These are phyloP conservation scores for Sardinella longiceps DNA, from an alignment of 2,797 vertebrate species.

Conservation along the genomic window DNA sequence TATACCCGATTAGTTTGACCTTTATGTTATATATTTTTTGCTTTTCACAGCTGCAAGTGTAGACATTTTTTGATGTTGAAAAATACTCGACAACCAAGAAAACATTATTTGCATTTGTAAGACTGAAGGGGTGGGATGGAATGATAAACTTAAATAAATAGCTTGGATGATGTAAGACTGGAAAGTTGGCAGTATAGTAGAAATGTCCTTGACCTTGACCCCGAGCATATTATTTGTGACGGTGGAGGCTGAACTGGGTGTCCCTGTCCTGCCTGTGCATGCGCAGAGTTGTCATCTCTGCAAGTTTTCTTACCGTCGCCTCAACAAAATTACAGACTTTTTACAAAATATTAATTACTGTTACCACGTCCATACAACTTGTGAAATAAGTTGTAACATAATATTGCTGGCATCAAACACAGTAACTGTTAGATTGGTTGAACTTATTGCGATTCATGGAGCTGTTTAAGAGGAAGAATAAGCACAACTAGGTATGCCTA, in stretches of 20 bases:
- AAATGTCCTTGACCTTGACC: constrained; percentile 12
- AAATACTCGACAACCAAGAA: not conserved
- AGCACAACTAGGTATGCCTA: not conserved
- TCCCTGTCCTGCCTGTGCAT: too few species aligned
- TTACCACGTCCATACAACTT: not conserved
- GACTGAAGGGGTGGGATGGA: too few species aligned
- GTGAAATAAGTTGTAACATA: not conserved
- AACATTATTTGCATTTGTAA: not conserved
- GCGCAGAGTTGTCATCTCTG: not conserved
- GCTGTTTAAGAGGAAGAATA: constrained; percentile 16
- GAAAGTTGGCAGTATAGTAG: not conserved
- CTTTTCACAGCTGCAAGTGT: not conserved
- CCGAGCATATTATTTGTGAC: not conserved
- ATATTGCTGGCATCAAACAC: not conserved
- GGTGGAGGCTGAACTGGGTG: not conserved
- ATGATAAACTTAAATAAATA: not conserved
- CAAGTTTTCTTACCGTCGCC: not conserved
- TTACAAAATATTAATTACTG: not conserved
- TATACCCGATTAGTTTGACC: not conserved
- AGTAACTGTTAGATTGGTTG: not conserved
- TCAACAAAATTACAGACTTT: not conserved
- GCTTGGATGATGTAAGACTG: not conserved
- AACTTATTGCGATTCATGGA: constrained; percentile 11
- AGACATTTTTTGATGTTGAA: not conserved
- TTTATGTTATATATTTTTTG: not conserved